Conservation (phyloP, 2,888 invertebrate genomes). For the Catocala nupta region DNA sequence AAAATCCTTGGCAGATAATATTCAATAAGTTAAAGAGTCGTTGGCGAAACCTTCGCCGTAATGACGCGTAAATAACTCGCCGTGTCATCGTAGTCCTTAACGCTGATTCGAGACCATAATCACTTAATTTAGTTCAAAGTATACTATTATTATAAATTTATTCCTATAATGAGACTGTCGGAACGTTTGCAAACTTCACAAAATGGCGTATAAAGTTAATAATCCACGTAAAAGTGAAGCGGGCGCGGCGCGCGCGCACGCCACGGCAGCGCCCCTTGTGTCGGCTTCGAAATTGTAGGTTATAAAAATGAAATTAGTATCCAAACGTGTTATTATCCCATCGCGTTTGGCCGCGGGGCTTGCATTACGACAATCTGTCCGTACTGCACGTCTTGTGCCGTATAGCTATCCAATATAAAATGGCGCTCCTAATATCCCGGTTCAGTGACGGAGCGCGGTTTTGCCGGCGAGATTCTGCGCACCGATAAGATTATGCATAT, state of each 20-base stretch:
- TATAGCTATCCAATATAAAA: conserved; percentile 88
- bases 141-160: conserved; percentile 84
- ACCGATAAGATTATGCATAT: conserved; percentile 87
- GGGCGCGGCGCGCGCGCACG: conserved; percentile 79
- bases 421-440: conserved; percentile 87
- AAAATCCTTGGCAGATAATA: conserved; percentile 62
- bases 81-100: conserved; percentile 82
- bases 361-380: conserved; percentile 88
- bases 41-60: conserved; percentile 63
- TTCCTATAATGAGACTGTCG: conserved; percentile 82
- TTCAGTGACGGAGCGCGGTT: conserved; percentile 82
- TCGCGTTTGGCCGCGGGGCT: conserved; percentile 86
- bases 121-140: conserved; percentile 83
- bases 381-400: conserved; percentile 87
- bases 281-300: conserved; percentile 88
- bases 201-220: conserved; percentile 87
- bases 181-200: conserved; percentile 85
- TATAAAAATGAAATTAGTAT: conserved; percentile 88
- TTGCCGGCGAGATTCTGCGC: conserved; percentile 83
- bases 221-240: conserved; percentile 84
- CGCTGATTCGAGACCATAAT: conserved; percentile 81
- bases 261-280: conserved; percentile 87
- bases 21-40: conserved; percentile 59
- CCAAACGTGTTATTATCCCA: conserved; percentile 87
- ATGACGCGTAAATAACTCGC: conserved; percentile 74